Percentiles rank a stretch among this genome's conserved stretches.
Conservation (phyloP, 2,888 invertebrate species). For the Agrotis puta region DNA sequence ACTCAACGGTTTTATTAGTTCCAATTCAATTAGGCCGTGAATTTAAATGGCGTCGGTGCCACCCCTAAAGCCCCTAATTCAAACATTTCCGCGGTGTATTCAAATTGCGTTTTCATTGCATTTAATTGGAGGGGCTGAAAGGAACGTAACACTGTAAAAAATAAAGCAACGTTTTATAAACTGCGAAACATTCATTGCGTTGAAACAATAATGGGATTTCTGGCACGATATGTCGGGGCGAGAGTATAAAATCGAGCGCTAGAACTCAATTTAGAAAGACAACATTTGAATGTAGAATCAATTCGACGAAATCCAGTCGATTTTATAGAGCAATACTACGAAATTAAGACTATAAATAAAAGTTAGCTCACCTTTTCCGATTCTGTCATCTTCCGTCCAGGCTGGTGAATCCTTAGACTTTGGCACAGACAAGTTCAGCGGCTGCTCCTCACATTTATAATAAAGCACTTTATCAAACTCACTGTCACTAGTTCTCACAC, state of each 20-base stretch:
- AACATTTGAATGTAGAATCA: background rate
- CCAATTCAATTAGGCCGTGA: conserved; percentile 55
- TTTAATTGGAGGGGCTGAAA: conserved; percentile 59
- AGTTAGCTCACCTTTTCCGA: conserved; percentile 77
- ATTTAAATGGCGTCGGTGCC: conserved; percentile 52
- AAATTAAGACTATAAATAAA: conserved; percentile 3
- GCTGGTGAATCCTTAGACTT: conserved; percentile 85
- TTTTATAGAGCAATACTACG: conserved; percentile 13
- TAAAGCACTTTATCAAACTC: conserved; percentile 77
- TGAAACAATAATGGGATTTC: conserved; percentile 6
- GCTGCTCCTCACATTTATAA: conserved; percentile 88
- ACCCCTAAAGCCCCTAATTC: conserved; percentile 55
- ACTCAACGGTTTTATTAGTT: conserved; percentile 55
- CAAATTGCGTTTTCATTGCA: conserved; percentile 63
- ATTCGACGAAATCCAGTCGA: background rate
- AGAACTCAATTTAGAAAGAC: conserved; percentile 20
- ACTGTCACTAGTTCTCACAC: conserved; percentile 83
- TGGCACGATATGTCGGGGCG: conserved; percentile 1
- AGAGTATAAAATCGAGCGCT: conserved; percentile 7
- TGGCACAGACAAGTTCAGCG: conserved; percentile 91
- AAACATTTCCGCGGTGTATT: conserved; percentile 47
- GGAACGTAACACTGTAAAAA: conserved; percentile 35
- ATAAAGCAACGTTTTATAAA: conserved; percentile 35
- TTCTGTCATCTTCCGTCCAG: conserved; percentile 82
- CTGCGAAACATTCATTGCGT: conserved; percentile 31